These are phyloP conservation scores for Polylopha cassiicola DNA, from an alignment of 2,888 invertebrate species.

Conservation along the genomic window DNA sequence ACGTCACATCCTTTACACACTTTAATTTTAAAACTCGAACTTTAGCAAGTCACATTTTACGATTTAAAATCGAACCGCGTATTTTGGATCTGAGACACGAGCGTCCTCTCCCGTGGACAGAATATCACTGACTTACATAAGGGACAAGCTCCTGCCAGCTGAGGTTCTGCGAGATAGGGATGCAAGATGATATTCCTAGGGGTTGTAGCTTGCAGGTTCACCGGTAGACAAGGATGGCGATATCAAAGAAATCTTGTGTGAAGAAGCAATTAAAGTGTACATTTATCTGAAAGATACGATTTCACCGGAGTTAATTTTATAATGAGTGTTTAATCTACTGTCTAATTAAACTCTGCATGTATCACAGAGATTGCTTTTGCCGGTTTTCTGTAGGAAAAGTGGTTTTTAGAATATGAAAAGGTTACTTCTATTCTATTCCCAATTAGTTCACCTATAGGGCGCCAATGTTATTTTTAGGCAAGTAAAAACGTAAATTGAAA, in stretches of 20 bases:
- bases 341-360: constrained; percentile 34
- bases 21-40: constrained; percentile 39
- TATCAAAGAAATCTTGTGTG: constrained; percentile 62
- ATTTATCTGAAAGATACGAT: constrained; percentile 59
- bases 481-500: no score
- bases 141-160: constrained; percentile 65
- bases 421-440: no score
- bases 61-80: constrained; percentile 41
- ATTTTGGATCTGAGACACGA: constrained; percentile 37
- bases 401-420: no score
- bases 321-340: constrained; percentile 49
- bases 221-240: constrained; percentile 55
- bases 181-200: constrained; percentile 49
- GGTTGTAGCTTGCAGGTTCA: constrained; percentile 50
- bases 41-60: no score
- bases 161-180: constrained; percentile 57
- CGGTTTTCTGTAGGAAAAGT: not conserved
- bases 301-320: constrained; percentile 38
- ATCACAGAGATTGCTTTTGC: constrained; percentile 4
- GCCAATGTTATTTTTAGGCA: no score
- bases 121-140: constrained; percentile 74
- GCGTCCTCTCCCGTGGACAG: constrained; percentile 40
- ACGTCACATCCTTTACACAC: constrained; percentile 42
- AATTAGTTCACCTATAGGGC: no score
- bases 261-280: constrained; percentile 72